Conservation (phyloP, 2,888 invertebrate genomes). For the Amphipoea lucens region DNA sequence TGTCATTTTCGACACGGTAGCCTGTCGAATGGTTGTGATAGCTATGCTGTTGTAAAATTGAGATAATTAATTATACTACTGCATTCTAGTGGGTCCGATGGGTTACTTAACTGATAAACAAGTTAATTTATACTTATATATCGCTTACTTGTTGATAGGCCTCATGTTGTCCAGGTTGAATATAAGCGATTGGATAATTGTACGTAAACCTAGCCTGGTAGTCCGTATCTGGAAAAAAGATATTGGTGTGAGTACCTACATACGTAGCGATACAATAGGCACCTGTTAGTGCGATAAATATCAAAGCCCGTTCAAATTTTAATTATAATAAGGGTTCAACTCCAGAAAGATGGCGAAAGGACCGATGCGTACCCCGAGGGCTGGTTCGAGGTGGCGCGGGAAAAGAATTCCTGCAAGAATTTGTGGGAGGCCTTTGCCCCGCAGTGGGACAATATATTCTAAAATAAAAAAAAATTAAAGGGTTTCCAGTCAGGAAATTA, state of each 20-base stretch:
- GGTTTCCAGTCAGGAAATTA: not conserved
- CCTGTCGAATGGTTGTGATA: not conserved
- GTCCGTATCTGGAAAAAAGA: conserved; percentile 79
- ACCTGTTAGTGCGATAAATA: not conserved
- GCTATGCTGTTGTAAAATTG: not conserved
- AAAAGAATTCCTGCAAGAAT: not conserved
- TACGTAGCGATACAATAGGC: not conserved
- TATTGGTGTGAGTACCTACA: not conserved
- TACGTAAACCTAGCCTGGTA: conserved; percentile 76
- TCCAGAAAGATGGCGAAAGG: too few species aligned
- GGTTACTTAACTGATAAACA: not conserved
- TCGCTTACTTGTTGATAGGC: conserved; percentile 81
- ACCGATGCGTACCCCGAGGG: not conserved
- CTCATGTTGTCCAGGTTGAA: conserved; percentile 82
- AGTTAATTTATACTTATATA: not conserved
- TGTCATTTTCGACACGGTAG: not conserved
- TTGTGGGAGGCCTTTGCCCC: not conserved
- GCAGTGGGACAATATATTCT: too few species aligned
- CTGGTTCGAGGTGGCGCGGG: not conserved
- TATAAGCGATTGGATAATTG: conserved; percentile 79
- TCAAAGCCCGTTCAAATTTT: not conserved
- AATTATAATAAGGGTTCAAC: too few species aligned
- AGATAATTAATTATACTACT: not conserved
- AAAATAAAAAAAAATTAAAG: too few species aligned
- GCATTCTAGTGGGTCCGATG: not conserved